Evolutionary conservation across 2,888 invertebrate genomes (phyloP), one percentile per base, ranked within the genome.

Genomic region (Caenorhabditis wallacei): DNA sequence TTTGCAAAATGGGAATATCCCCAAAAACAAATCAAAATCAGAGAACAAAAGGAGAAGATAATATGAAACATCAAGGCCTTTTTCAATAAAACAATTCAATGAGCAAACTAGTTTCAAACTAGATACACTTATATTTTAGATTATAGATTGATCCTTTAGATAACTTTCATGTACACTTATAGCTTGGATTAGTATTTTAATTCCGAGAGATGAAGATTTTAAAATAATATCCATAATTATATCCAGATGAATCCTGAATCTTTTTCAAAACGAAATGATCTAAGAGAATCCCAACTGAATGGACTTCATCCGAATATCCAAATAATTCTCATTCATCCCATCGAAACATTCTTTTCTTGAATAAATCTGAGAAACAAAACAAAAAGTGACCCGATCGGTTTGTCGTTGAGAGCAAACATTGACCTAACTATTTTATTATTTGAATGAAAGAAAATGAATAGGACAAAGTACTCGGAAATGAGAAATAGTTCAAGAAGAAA

Each of bases 361-460:
- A 57, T 35, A 30, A 8, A 30, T 30, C 8, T 8, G 30, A 30
- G 8, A 30, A 30, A 48, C 48, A 48, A 20, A 53, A 51, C n/a
- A 51, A 66, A 66, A 66, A 20, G 51, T 66, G 66, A 66, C 66
- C 66, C 11, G n/a, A 66, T 20, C 51, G 66, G 53, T 53, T 53
- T 11, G 35, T 48, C 13, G 48, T 18, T 30, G 30, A 35, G 48
- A 66, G 66, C 37, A 66, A 66, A 66, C 53, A 66, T 66, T 66
- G 37, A 53, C 53, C 43, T 68, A 26, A 68, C 54, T 54, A 43
- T 54, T 54, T 56, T 56, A 30, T 69, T 69, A 43, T 69, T 69
- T 43, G 56, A 56, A 43, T 56, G 40, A 43, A 68, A 54, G 37
- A 66, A 37, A 30, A 37, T 66, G 53, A 66, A 66, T 66, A 53